Base-by-base conservation (phyloP, 2,113 vertebrate species). In the Thamnaconus septentrionalis region DNA sequence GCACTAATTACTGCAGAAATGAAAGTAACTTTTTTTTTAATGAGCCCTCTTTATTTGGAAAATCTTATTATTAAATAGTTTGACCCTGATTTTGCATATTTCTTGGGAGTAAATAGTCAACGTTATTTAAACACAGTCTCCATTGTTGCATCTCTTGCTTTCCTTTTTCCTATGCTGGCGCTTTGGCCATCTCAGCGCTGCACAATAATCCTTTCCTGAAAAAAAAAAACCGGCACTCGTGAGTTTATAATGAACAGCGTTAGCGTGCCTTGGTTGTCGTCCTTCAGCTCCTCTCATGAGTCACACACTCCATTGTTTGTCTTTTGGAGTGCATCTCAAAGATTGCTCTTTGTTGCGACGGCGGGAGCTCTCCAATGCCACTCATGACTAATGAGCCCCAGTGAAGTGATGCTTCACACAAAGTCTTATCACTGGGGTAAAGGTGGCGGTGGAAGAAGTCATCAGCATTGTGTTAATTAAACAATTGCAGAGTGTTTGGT, bases 341-440 rank as follows among this genome's bases (percentile, higher is more conserved):
- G 39, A 71, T 73, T 42, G 40, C n/a, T 62, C 31, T 53, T 53
- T 18, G 12, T 40, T 39, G 5, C 46, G 53, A 58, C 45, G 44
- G 39, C 51, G 11, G 11, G 46, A 58, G 52, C 52, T 55, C 46
- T 76, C 10, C 43, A 61, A 54, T 57, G 56, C 41, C 64, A 61
- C 53, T 53, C 50, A 9, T 63, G 66, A 71, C 59, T 72, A 62
- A 75, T 53, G 63, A 8, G 4, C 56, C 7, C 54, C n/a, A 50
- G 4, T 72, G 54, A 80, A 78, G 53, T 55, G 43, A 69, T 71
- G 10, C 58, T 64, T 42, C 58, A 65, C 56, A 53, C 59, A 51
- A 41, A 71, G 47, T 71, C 61, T 53, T 31, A 1, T 66, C 10
- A 47, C 45, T 3, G 40, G 58, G 45, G 64, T 61, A 66, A 66